Evolutionary conservation across 2,888 invertebrate species (phyloP).

Genomic region (Volucella inanis): DNA sequence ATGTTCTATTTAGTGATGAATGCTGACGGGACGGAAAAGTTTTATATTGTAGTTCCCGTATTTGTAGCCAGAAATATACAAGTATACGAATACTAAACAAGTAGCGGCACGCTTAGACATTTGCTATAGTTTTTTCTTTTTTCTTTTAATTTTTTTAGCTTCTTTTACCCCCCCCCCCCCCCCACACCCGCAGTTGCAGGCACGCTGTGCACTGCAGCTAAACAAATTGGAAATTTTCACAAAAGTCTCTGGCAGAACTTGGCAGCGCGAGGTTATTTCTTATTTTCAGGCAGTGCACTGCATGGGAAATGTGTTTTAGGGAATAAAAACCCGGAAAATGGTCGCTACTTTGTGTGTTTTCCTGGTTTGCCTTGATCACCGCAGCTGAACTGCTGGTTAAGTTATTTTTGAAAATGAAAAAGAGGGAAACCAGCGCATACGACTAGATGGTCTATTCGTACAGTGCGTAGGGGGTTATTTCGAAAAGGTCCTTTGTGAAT

Average conservation of each 20-base stretch:
- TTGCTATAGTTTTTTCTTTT: constrained; percentile 47
- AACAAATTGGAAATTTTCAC: constrained; percentile 43
- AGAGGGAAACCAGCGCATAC: too few species aligned
- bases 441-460: background rate
- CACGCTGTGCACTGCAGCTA: constrained; percentile 35
- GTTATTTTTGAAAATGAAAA: too few species aligned
- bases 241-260: constrained; percentile 43
- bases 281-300: background rate
- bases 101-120: constrained; percentile 51
- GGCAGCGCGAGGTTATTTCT: constrained; percentile 29
- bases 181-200: constrained; percentile 21
- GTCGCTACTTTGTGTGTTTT: too few species aligned
- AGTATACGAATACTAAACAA: constrained; percentile 18
- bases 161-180: constrained; percentile 28
- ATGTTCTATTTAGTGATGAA: constrained; percentile 31
- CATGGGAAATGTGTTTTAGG: too few species aligned
- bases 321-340: too few species aligned
- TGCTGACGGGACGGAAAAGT: constrained; percentile 2
- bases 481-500: background rate
- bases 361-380: too few species aligned
- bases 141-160: constrained; percentile 40
- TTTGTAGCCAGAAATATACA: constrained; percentile 42
- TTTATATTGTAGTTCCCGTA: background rate
- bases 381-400: too few species aligned
- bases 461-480: background rate